These are phyloP conservation scores for Megalurothrips usitatus DNA, from an alignment of 2,888 invertebrate genomes.

Conservation along the genomic window DNA sequence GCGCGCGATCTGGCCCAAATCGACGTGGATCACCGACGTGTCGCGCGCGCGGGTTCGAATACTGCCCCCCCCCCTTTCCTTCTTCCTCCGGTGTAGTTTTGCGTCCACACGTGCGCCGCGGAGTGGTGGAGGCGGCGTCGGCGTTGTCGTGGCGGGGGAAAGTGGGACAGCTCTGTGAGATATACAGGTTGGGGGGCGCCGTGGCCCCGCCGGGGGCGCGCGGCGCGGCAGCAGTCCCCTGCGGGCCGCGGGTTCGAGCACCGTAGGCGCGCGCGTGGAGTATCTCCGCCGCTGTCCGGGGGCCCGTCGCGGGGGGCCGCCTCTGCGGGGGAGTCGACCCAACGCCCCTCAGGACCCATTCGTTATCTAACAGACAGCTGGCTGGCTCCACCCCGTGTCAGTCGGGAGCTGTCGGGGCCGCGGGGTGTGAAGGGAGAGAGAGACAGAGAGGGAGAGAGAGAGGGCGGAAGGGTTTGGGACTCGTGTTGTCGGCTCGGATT, in stretches of 20 bases:
- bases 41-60: no score
- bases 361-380: slow-evolving; percentile 8
- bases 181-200: not conserved
- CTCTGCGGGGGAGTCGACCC: not conserved
- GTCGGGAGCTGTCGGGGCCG: not conserved
- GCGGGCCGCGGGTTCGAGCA: not conserved
- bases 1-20: no score
- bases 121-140: no score
- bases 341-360: not conserved
- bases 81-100: no score
- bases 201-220: not conserved
- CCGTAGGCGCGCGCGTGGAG: not conserved
- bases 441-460: no score
- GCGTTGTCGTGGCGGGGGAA: no score
- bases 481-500: no score
- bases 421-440: not conserved
- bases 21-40: no score
- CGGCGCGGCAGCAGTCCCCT: no score
- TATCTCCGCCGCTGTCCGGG: not conserved
- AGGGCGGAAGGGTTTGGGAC: no score
- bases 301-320: not conserved
- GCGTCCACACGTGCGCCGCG: no score
- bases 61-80: no score
- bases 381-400: not conserved
- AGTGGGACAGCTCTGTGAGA: not conserved